Evolutionary conservation across 2,797 vertebrate genomes (phyloP), one percentile per base, ranked within the genome.

Genomic region (Pangasius djambal): DNA sequence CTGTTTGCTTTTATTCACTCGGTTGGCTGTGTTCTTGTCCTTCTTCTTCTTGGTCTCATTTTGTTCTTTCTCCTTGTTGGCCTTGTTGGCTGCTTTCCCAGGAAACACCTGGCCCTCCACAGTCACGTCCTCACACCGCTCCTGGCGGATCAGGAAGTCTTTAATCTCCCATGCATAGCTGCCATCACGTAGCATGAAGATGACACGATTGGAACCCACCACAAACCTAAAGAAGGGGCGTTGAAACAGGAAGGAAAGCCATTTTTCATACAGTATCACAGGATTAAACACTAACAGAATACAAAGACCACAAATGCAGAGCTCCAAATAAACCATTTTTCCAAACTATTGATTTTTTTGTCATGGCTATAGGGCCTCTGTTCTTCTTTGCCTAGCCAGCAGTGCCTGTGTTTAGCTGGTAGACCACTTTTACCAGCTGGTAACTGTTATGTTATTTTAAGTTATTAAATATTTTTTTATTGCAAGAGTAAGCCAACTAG

Each of bases 161-260:
- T 99, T 99, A 92, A 99, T 96, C 95, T 99, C 98, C 98, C 98
- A 99, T 28, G 98, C 98, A 0, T 97, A 94, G 84, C 97, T 96
- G 0, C 98, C 98, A 0, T 99, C 98, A 0, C 97, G 96, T 4
- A 99, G 95, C 98, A 99, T 99, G 91, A 99, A 99, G 94, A 99
- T 99, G 82, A 95, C 98, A 0, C 98, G 95, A 92, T 99, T 98
- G 12, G 97, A 96, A 37, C 98, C 97, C 90, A 99, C 98, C 31
- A 99, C 98, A 74, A 99, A 99, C 94, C 98, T 99, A 91, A 18
- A 81, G 84, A 34, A 44, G 31, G 20, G 44, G 5, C 2, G 83
- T 52, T 50, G 1, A 85, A 70, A 70, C 63, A 85, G 40, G 15
- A 85, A 37, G 48, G 65, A 34, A 37, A 55, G 22, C 1, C 20